phyloP scores from a whole-genome alignment of 2,888 invertebrate genomes.

The Drosophila pegasa region DNA sequence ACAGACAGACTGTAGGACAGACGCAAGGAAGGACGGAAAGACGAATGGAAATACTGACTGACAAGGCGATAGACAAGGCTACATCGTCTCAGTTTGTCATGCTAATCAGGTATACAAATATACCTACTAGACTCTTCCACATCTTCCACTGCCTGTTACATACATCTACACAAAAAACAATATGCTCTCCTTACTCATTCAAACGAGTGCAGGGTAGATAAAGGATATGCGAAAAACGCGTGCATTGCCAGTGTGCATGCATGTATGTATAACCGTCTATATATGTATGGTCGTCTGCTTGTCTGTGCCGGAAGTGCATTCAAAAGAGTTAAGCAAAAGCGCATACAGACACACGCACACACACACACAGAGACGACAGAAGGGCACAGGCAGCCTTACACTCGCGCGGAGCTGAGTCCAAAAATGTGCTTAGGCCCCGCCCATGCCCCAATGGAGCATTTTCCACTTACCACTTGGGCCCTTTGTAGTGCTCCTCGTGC shows the following conservation, averaged over 20 bases:
- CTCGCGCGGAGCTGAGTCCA: not conserved
- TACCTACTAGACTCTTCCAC: not conserved
- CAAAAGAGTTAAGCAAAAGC: conserved; percentile 76
- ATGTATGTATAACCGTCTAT: conserved; percentile 42
- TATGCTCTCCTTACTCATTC: not conserved
- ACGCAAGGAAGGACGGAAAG: not conserved
- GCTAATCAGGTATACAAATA: not conserved
- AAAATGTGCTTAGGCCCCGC: conserved; percentile 27
- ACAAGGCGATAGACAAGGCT: not conserved
- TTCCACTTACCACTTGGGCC: conserved; percentile 83
- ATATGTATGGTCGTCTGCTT: conserved; percentile 26
- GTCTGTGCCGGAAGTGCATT: conserved; percentile 75
- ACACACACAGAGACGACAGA: not conserved
- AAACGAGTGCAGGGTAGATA: not conserved
- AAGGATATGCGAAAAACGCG: conserved; percentile 72
- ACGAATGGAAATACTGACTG: not conserved
- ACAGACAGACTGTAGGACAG: not conserved
- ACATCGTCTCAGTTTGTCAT: not conserved
- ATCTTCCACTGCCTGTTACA: not conserved
- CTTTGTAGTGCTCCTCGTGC: conserved; percentile 77
- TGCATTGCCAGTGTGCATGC: conserved; percentile 51
- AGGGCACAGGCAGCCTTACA: too few species aligned
- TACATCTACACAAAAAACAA: too few species aligned
- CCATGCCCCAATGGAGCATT: conserved; percentile 50
- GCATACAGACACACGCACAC: conserved; percentile 34